Base-by-base conservation (phyloP, 2,113 vertebrate species). In the Cariama cristata region DNA sequence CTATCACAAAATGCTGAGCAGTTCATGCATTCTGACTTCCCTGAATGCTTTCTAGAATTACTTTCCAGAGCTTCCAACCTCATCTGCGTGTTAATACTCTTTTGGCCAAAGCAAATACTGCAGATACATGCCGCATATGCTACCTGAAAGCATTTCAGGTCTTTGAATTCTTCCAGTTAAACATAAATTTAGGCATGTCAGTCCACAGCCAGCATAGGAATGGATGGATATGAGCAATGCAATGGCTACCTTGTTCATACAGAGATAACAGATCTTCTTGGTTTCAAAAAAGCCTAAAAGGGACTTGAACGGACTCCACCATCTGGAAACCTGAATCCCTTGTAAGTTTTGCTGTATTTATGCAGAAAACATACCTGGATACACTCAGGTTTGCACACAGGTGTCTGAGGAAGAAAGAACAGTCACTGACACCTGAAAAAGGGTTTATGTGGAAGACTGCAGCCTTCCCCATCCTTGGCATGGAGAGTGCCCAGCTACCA, bases 401-500 rank as follows among this genome's bases (percentile, higher is more conserved):
- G 11, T 30, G 5, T 59, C 38, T 79, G 32, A 85, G 62, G 16
- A 73, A 86, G 62, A 89, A 89, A 76, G 26, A 89, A 5, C 40
- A 38, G 14, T 59, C 32, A 49, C 5, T 35, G 49, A 59, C 33
- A 8, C 23, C 52, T 56, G 21, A 47, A 44, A 59, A 77, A 42
- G 12, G 5, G 8, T 16, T 47, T 56, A 38, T 3, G 12, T 60
- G 12, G 33, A 82, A 75, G n/a, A 56, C 11, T 38, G 28, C 23
- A 88, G 24, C 13, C 9, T 91, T 80, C 50, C 38, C 7, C 8
- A 20, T 58, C 38, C 13, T 50, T n/a, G 42, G 13, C 59, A 42
- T 11, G 38, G 32, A 84, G 14, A 76, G 5, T 0, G 1, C 33
- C 21, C 5, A n/a, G 22, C 4, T 53, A 6, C 17, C 2, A 1